Conservation (phyloP, 2,888 invertebrate genomes). For the Elmis aenea region DNA sequence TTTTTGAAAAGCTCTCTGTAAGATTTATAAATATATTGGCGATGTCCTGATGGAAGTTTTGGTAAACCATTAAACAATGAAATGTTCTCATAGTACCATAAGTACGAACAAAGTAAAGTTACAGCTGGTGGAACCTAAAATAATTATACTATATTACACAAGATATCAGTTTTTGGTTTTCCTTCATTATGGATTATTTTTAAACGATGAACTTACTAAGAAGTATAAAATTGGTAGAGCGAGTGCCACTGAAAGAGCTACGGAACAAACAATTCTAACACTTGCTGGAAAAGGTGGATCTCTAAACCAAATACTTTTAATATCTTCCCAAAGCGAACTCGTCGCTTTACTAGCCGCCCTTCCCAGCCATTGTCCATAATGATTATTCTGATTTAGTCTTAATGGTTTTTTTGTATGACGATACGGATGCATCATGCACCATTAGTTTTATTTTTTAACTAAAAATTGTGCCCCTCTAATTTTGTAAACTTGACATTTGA, state of each 20-base stretch:
- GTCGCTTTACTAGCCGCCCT: slow-evolving; percentile 2
- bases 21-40: neutral
- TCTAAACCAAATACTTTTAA: slow-evolving; percentile 8
- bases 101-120: slow-evolving; percentile 2
- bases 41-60: neutral
- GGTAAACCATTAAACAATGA: slow-evolving; percentile 2
- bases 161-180: neutral
- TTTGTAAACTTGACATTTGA: too few relatives aligned
- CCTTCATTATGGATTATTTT: neutral
- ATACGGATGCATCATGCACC: slow-evolving; percentile 9
- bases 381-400: slow-evolving; percentile 2
- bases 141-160: neutral
- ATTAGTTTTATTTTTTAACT: too few relatives aligned
- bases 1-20: slow-evolving; percentile 9
- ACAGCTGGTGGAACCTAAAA: slow-evolving; percentile 7
- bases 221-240: slow-evolving; percentile 10
- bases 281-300: slow-evolving; percentile 12
- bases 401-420: slow-evolving; percentile 8
- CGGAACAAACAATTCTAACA: slow-evolving; percentile 8
- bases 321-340: slow-evolving; percentile 4
- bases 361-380: slow-evolving; percentile 4
- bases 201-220: slow-evolving; percentile 9
- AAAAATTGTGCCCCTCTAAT: too few relatives aligned
- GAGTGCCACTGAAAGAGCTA: slow-evolving; percentile 4
- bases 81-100: slow-evolving; percentile 5